phyloP scores from a whole-genome alignment of 2,797 vertebrate species.

The Urophycis tenuis region DNA sequence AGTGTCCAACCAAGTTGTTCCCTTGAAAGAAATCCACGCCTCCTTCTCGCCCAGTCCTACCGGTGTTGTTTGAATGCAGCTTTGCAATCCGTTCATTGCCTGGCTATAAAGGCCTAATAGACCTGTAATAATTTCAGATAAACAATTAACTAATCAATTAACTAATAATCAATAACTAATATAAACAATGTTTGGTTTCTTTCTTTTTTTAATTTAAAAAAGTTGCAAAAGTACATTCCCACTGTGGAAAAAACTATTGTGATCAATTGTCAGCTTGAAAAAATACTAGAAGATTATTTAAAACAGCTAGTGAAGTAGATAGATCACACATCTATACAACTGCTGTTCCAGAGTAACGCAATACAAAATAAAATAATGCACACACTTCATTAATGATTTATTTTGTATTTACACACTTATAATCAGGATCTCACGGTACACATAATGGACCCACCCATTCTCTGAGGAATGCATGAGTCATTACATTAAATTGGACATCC shows the following conservation, averaged over 20 bases:
- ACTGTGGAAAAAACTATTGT: background rate
- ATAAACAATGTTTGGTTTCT: no score
- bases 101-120: background rate
- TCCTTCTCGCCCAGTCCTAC: background rate
- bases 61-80: background rate
- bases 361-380: background rate
- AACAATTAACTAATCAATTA: no score
- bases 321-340: background rate
- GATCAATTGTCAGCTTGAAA: background rate
- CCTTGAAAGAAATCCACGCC: background rate
- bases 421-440: background rate
- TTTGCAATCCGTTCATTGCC: background rate
- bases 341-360: background rate
- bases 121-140: background rate
- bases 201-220: background rate
- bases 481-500: background rate
- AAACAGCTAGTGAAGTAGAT: background rate
- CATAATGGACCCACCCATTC: background rate
- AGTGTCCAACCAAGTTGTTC: slow-evolving; percentile 45
- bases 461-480: background rate
- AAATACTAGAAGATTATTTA: background rate
- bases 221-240: background rate
- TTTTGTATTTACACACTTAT: background rate
- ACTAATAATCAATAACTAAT: no score
- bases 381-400: background rate